These are phyloP conservation scores for Arenicola marina DNA, from an alignment of 2,888 invertebrate genomes.

Conservation along the genomic window DNA sequence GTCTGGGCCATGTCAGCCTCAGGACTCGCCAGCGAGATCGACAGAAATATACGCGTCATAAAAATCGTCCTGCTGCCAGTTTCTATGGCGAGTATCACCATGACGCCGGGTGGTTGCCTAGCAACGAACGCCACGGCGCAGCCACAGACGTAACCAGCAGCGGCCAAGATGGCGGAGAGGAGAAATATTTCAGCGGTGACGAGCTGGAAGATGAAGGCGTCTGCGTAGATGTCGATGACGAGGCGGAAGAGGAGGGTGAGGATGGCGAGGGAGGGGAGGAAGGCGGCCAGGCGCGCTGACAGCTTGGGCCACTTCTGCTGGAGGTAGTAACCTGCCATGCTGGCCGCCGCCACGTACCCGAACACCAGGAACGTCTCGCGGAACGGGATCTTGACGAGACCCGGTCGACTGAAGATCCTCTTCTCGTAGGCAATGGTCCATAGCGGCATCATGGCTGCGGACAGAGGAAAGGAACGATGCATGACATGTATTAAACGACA, in stretches of 20 bases:
- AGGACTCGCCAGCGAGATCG: no score
- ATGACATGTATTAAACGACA: no score
- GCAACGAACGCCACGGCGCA: conserved; percentile 8
- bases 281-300: conserved; percentile 12
- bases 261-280: conserved; percentile 18
- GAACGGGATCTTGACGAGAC: conserved; percentile 17
- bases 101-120: conserved; percentile 5
- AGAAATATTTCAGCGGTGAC: conserved; percentile 11
- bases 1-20: no score
- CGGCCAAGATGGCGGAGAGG: conserved; percentile 1
- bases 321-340: conserved; percentile 12
- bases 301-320: conserved; percentile 9
- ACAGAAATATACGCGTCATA: no score
- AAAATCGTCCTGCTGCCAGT: no score
- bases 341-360: conserved; percentile 7
- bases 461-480: no score
- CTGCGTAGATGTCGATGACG: conserved; percentile 11
- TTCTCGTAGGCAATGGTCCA: conserved; percentile 25
- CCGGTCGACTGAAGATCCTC: conserved; percentile 12
- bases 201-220: conserved; percentile 7
- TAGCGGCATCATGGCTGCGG: conserved; percentile 24
- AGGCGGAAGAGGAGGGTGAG: conserved; percentile 12
- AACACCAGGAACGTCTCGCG: conserved; percentile 17
- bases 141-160: conserved; percentile 11
- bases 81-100: no score